Conservation (phyloP, 2,888 invertebrate species). For the Gasteruption jaculator region DNA sequence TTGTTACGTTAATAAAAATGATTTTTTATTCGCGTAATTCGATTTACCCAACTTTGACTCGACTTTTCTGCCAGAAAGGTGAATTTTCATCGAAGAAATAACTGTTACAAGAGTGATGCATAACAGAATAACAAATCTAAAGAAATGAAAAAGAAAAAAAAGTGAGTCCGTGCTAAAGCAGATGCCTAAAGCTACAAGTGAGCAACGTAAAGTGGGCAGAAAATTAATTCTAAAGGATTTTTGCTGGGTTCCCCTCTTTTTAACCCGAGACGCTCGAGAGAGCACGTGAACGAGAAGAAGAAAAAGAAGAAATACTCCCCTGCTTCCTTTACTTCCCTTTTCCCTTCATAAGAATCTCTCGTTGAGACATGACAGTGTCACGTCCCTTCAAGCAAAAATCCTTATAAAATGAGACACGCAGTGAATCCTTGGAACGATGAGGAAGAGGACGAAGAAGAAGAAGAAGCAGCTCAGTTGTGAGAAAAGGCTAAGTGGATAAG, state of each 20-base stretch:
- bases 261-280: slow-evolving; percentile 32
- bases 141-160: slow-evolving; percentile 14
- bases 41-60: too few species aligned
- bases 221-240: slow-evolving; percentile 44
- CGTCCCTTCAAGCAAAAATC: slow-evolving; percentile 45
- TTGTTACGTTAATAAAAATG: too few species aligned
- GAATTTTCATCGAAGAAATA: too few species aligned
- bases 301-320: too few species aligned
- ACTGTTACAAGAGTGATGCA: too few species aligned
- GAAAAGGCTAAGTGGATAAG: slow-evolving; percentile 49
- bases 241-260: slow-evolving; percentile 24
- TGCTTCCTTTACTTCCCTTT: slow-evolving; percentile 13
- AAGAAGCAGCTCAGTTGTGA: slow-evolving; percentile 39
- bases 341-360: slow-evolving; percentile 19
- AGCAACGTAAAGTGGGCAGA: slow-evolving; percentile 36
- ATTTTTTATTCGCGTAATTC: too few species aligned
- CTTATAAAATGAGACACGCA: slow-evolving; percentile 45
- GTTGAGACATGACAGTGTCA: slow-evolving; percentile 42
- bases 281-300: too few species aligned
- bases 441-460: slow-evolving; percentile 28
- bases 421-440: slow-evolving; percentile 23
- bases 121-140: too few species aligned
- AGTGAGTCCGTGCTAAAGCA: slow-evolving; percentile 22
- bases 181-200: slow-evolving; percentile 29
- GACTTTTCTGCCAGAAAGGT: too few species aligned